Base-by-base conservation (phyloP, 2,888 invertebrate species). In the Apantesis nais region DNA sequence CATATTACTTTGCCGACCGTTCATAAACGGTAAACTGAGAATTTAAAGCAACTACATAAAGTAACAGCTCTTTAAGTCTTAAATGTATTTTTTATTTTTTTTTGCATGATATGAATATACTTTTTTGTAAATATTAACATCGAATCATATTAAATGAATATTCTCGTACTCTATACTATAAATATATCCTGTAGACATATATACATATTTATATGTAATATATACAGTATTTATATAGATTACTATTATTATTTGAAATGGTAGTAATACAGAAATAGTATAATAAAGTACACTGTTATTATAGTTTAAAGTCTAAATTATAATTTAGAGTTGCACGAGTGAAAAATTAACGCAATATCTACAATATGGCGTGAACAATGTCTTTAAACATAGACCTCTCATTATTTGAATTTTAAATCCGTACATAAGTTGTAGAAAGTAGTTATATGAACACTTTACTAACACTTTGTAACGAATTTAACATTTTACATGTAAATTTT, bases 391-490 rank as follows among this genome's bases (percentile, higher is more conserved):
- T 63, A 63, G 25, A 41, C 4, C 25, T 29, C 19, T 44, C 29
- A 52, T 14, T n/a, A 65, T 34, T n/a, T n/a, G 34, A 34, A 48
- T 22, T 52, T 65, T 52, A 65, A 65, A 34, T 65, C n/a, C 7
- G 34, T 34, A 48, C 22, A 34, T 34, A 7, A 31, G 14, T 52
- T 25, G 37, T 66, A 37, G 52, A 55, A 55, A 55, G 65, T 37
- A 37, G n/a, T 25, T n/a, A 25, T 55, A n/a, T 29, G 9, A 66
- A 52, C 55, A n/a, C 34, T 37, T 48, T 12, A 34, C 31, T 37
- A 52, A 66, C 25, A 52, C 16, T 25, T 65, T 48, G 34, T 66
- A 44, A 31, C 44, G 31, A 44, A 63, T 63, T 12, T 63, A 44
- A 44, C 19, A 31, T 63, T 44, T 29, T 44, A 12, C 22, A 22